Evolutionary conservation across 2,113 vertebrate genomes (phyloP), one percentile per base, ranked within the genome.

Genomic region (Alethe castanea): DNA sequence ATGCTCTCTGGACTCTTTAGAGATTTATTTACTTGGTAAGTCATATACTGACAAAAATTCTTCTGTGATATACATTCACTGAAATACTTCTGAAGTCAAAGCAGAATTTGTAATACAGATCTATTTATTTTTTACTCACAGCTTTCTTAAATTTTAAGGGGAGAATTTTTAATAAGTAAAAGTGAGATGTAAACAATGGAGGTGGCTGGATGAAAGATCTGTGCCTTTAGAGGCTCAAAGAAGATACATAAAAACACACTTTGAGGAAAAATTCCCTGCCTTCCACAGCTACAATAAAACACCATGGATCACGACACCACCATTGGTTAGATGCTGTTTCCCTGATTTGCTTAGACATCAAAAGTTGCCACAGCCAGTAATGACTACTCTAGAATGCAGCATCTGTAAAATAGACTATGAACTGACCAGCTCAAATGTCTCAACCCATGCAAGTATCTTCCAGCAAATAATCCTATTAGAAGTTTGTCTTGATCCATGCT

Each of bases 241-340:
- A 52, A 78, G n/a, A 14, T 36, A 53, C 9, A 28, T 24, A 40
- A 11, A 72, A 73, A 40, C 47, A 18, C 8, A 64, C 4, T 26
- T 42, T 26, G 42, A 56, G 4, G 56, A 38, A 91, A 88, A 74
- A 62, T 5, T 40, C n/a, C n/a, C 28, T 62, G 28, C 19, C 22
- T 80, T 72, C 48, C 57, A 70, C 16, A 2, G 3, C 22, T 5
- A 0, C 31, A 69, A 65, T 6, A 56, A 67, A 84, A 47, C 6
- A 19, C 19, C 15, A 50, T 8, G 0, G 1, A 72, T 19, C 0
- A 3, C 47, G 45, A 45, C 66, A 33, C 6, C 53, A n/a, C 16
- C 18, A 23, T 61, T 88, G 67, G 25, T 62, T 57, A 69, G 20
- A 69, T 10, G 8, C 7, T 59, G 38, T 62, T 93, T 77, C 11